These are phyloP conservation scores for Riparia riparia DNA, from an alignment of 2,113 vertebrate species.

Conservation along the genomic window DNA sequence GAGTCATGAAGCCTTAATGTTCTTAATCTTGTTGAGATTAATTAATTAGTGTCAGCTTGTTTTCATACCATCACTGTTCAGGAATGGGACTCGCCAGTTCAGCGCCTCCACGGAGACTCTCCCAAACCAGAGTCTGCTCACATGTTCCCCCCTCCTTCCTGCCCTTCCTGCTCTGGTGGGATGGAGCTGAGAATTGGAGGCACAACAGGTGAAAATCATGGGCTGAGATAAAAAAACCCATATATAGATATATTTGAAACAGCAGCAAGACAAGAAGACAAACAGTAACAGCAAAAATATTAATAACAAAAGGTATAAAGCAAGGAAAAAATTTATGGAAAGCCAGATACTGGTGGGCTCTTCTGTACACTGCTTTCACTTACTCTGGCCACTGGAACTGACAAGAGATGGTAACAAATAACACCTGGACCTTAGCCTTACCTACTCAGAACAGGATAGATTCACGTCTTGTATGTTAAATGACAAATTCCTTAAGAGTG, in stretches of 20 bases:
- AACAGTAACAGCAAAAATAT: not conserved
- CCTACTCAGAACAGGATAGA: not conserved
- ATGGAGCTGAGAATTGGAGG: not conserved
- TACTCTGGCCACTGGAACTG: not conserved
- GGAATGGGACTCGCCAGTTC: not conserved
- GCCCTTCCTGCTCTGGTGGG: fast-evolving
- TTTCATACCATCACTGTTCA: not conserved
- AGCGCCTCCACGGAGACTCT: too few species aligned
- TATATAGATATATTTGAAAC: not conserved
- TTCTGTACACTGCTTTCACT: fast-evolving
- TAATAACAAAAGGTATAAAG: not conserved
- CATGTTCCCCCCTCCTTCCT: fast-evolving
- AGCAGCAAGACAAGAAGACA: not conserved
- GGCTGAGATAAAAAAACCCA: not conserved
- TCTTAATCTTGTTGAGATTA: not conserved
- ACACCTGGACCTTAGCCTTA: fast-evolving
- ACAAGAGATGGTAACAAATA: not conserved
- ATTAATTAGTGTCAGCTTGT: not conserved
- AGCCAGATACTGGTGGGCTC: fast-evolving
- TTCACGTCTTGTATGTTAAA: not conserved
- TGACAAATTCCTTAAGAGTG: not conserved
- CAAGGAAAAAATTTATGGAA: not conserved
- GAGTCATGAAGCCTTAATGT: not conserved
- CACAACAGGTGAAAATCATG: not conserved
- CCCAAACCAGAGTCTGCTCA: fast-evolving